phyloP scores from a whole-genome alignment of 2,888 invertebrate genomes.

The Teleiodes luculella region DNA sequence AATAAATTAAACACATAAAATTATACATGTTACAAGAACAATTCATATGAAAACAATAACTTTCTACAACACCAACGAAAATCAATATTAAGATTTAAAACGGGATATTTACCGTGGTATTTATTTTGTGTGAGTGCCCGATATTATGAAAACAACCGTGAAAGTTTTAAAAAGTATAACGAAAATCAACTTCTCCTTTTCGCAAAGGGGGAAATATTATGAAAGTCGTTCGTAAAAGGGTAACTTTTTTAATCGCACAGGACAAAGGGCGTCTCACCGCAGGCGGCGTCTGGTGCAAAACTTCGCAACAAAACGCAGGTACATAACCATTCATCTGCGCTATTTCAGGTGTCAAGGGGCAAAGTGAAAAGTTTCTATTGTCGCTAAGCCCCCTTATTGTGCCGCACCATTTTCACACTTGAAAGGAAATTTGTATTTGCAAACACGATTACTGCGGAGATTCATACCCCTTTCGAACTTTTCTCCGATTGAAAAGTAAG shows the following conservation, averaged over 20 bases:
- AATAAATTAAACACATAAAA: too few species aligned
- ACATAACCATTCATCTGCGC: slow-evolving; percentile 52
- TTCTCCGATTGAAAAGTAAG: slow-evolving; percentile 39
- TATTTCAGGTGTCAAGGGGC: slow-evolving; percentile 54
- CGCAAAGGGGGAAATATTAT: slow-evolving; percentile 34
- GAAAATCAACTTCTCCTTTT: slow-evolving; percentile 16
- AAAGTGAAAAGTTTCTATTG: slow-evolving; percentile 58
- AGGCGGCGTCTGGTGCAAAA: slow-evolving; percentile 35
- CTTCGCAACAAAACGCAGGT: slow-evolving; percentile 31
- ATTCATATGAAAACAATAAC: not conserved
- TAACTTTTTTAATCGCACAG: slow-evolving; percentile 60
- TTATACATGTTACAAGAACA: too few species aligned
- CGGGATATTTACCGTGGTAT: too few species aligned
- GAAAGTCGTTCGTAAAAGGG: slow-evolving; percentile 37
- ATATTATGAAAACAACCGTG: too few species aligned
- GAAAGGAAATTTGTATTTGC: slow-evolving; percentile 20
- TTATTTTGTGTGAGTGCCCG: too few species aligned
- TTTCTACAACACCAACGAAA: not conserved
- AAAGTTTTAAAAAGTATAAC: too few species aligned
- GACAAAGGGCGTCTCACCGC: slow-evolving; percentile 43
- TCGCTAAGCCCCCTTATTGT: slow-evolving; percentile 40
- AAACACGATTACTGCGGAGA: not conserved
- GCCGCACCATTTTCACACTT: slow-evolving; percentile 47
- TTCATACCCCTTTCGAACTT: slow-evolving; percentile 24
- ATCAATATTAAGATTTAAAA: too few species aligned